Evolutionary conservation across 2,888 invertebrate species (phyloP).

Genomic region (Leuctra nigra): DNA sequence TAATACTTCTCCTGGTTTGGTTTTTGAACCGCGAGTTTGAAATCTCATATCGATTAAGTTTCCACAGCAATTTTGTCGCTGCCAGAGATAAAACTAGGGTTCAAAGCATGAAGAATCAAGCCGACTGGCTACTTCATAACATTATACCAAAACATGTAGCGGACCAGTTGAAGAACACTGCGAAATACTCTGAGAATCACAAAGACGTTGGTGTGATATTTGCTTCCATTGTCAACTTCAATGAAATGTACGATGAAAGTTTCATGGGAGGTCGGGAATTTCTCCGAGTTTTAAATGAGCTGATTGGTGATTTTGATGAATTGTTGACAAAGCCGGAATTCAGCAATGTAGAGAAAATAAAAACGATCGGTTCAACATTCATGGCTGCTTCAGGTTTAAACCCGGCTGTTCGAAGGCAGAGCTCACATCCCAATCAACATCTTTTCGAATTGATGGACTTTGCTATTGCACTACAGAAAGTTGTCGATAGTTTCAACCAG

Average conservation of each 20-base stretch:
- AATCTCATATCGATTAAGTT: conserved; percentile 86
- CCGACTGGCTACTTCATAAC: conserved; percentile 93
- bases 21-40: conserved; percentile 94
- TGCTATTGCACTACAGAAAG: conserved; percentile 83
- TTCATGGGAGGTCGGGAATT: conserved; percentile 94
- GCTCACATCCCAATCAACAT: conserved; percentile 66
- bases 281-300: conserved; percentile 87
- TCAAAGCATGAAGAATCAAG: conserved; percentile 90
- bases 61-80: conserved; percentile 87
- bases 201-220: conserved; percentile 90
- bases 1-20: conserved; percentile 84
- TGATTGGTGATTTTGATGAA: conserved; percentile 95
- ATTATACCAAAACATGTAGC: conserved; percentile 95
- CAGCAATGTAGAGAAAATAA: conserved; percentile 91
- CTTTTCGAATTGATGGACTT: conserved; percentile 89
- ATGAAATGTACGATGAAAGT: conserved; percentile 96
- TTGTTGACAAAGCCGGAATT: conserved; percentile 74
- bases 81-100: conserved; percentile 82
- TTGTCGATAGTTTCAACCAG: conserved; percentile 79
- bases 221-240: conserved; percentile 94
- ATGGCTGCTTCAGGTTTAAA: conserved; percentile 97
- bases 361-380: conserved; percentile 93
- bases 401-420: conserved; percentile 63
- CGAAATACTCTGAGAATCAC: conserved; percentile 92
- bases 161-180: conserved; percentile 85